Conservation (phyloP, 2,113 vertebrate species). For the Cyanocitta stelleri region DNA sequence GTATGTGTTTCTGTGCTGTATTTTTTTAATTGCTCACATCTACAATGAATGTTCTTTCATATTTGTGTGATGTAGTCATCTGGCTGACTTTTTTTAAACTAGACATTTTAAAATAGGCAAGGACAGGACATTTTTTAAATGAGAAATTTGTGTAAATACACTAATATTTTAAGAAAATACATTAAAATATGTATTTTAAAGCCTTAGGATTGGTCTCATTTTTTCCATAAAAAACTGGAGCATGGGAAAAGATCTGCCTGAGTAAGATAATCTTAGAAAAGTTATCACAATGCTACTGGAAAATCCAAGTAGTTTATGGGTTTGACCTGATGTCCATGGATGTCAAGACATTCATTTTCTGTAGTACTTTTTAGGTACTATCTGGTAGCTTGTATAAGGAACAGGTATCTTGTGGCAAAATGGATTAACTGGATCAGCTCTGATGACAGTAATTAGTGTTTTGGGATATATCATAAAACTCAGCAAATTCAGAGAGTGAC, state of each 20-base stretch:
- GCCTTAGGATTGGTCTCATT: neutral
- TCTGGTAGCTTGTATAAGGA: neutral
- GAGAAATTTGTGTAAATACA: conserved; percentile 33
- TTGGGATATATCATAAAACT: neutral
- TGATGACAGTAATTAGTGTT: neutral
- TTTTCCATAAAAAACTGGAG: neutral
- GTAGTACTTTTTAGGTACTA: neutral
- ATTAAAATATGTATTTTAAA: neutral
- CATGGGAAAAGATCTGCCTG: neutral
- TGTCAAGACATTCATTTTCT: neutral
- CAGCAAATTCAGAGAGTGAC: neutral
- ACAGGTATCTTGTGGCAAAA: neutral
- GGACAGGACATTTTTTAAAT: neutral
- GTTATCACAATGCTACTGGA: neutral
- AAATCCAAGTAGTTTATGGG: neutral
- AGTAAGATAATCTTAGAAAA: neutral
- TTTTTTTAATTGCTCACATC: neutral
- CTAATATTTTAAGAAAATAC: neutral
- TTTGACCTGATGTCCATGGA: neutral
- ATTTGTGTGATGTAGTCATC: neutral
- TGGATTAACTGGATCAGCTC: neutral
- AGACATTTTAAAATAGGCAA: neutral
- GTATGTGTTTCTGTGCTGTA: neutral
- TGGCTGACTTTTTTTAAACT: neutral
- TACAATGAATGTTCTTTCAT: conserved; percentile 7